These are phyloP conservation scores for Hesperophylax magnus DNA, from an alignment of 1,140 invertebrate species.

Conservation along the genomic window DNA sequence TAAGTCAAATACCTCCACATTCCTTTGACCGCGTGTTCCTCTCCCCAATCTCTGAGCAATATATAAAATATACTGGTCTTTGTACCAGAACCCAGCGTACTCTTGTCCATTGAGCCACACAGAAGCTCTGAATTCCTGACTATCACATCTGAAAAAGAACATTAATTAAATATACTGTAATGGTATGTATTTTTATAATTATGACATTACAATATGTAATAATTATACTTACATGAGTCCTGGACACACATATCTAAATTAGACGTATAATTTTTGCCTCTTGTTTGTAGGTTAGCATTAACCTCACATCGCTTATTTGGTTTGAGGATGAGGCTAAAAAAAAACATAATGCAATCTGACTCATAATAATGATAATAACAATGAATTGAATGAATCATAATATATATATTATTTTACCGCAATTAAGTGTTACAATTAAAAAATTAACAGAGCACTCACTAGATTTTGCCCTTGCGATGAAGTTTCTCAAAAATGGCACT, in stretches of 20 bases:
- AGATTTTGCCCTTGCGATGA: too few species aligned
- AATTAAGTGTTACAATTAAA: neutral
- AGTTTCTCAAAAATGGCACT: too few species aligned
- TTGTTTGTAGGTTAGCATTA: conserved; percentile 90
- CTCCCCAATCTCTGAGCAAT: conserved; percentile 93
- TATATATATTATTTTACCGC: too few species aligned
- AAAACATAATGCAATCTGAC: conserved; percentile 41
- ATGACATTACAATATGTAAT: neutral
- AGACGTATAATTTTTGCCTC: conserved; percentile 91
- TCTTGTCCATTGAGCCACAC: conserved; percentile 94
- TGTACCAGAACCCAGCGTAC: conserved; percentile 93
- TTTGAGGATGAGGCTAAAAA: conserved; percentile 86
- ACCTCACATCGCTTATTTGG: conserved; percentile 86
- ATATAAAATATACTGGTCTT: conserved; percentile 98
- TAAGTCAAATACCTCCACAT: conserved; percentile 85
- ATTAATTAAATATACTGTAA: too few species aligned
- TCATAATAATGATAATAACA: too few species aligned
- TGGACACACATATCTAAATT: conserved; percentile 90
- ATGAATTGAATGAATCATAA: too few species aligned
- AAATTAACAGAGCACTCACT: neutral
- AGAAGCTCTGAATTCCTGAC: conserved; percentile 95
- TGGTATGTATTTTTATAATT: too few species aligned
- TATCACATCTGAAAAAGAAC: conserved; percentile 85
- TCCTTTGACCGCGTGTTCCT: conserved; percentile 87
- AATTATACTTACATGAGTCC: conserved; percentile 84